phyloP scores from a whole-genome alignment of 1,140 invertebrate genomes.

The Drosophila baimaii region DNA sequence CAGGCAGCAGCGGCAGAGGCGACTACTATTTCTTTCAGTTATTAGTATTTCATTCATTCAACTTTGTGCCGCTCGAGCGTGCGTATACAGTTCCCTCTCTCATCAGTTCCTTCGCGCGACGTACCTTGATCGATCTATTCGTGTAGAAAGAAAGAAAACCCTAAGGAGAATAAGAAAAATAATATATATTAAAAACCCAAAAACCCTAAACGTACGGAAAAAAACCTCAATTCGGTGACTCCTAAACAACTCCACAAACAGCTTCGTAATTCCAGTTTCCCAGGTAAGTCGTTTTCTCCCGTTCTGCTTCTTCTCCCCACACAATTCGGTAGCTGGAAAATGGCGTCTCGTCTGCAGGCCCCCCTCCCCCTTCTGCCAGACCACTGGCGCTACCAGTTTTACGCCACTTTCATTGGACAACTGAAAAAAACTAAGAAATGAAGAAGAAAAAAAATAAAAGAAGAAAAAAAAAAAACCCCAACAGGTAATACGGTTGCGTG shows the following conservation, averaged over 20 bases:
- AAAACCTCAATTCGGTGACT: neutral
- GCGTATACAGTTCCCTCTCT: slow-evolving; percentile 71
- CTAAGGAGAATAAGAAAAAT: slow-evolving; percentile 24
- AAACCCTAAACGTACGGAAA: slow-evolving; percentile 12
- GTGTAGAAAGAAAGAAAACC: slow-evolving; percentile 14
- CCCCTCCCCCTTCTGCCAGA: slow-evolving; percentile 17
- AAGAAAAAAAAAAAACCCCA: slow-evolving; percentile 21
- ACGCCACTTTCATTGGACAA: slow-evolving; percentile 81
- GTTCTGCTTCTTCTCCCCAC: slow-evolving; percentile 29
- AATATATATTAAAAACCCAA: slow-evolving; percentile 21
- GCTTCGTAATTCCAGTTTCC: slow-evolving; percentile 62
- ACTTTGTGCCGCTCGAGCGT: slow-evolving; percentile 82
- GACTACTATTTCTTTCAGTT: slow-evolving; percentile 83
- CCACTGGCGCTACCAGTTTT: slow-evolving; percentile 79
- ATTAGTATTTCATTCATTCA: slow-evolving; percentile 83
- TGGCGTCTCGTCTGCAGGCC: slow-evolving; percentile 31
- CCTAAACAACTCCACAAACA: neutral
- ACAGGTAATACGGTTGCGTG: slow-evolving; percentile 52
- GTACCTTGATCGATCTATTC: slow-evolving; percentile 57
- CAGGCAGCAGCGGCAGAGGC: slow-evolving; percentile 56
- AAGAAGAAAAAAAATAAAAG: slow-evolving; percentile 25
- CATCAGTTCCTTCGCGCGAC: slow-evolving; percentile 79
- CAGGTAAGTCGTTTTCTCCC: slow-evolving; percentile 54
- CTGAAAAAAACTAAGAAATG: slow-evolving; percentile 26
- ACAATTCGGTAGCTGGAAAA: slow-evolving; percentile 43